Evolutionary conservation across 2,888 invertebrate genomes (phyloP).

Genomic region (Lepidocyrtinus sp.): DNA sequence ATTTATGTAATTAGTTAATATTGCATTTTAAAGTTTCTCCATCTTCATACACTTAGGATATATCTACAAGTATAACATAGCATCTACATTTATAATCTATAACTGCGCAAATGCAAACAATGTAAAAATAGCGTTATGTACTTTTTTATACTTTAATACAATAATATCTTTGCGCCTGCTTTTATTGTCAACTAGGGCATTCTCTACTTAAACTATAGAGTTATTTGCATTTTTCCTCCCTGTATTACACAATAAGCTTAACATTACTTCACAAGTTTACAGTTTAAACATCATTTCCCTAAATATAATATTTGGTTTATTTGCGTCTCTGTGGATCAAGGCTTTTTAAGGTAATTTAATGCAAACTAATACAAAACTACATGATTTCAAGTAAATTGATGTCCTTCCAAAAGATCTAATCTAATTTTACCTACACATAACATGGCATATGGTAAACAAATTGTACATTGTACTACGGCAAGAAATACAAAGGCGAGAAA

Average conservation of each 20-base stretch:
- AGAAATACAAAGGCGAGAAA: constrained; percentile 24
- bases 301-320: constrained; percentile 48
- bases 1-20: constrained; percentile 27
- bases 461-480: constrained; percentile 60
- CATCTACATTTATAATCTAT: neutral
- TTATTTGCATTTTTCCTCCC: neutral
- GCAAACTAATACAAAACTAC: too few species aligned
- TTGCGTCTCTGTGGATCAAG: constrained; percentile 14
- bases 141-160: constrained; percentile 26
- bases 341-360: too few species aligned
- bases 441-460: constrained; percentile 60
- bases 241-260: neutral
- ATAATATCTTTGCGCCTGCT: constrained; percentile 22
- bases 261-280: neutral
- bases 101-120: neutral
- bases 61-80: constrained; percentile 13
- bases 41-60: constrained; percentile 16
- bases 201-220: neutral
- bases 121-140: neutral
- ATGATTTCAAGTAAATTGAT: too few species aligned
- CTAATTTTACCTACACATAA: constrained; percentile 9
- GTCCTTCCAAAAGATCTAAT: constrained; percentile 17
- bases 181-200: neutral
- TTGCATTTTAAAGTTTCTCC: constrained; percentile 49
- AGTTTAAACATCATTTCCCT: neutral